Conservation (phyloP, 2,113 vertebrate genomes). For the Steatornis caripensis region DNA sequence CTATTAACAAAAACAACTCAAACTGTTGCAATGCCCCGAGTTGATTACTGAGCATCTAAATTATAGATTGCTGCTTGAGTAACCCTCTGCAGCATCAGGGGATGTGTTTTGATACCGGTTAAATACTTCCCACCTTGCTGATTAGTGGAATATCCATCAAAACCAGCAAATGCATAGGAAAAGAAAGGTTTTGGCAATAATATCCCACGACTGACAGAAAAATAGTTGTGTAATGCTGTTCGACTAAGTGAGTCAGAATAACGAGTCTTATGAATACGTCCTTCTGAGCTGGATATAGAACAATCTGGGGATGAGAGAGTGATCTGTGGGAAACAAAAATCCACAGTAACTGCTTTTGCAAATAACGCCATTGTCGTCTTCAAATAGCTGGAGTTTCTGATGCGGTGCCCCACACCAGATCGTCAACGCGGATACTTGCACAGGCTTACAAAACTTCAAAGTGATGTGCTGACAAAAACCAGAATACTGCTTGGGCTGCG, state of each 20-base stretch:
- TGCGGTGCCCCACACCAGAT: neutral
- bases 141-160: slow-evolving; percentile 70
- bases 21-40: slow-evolving; percentile 64
- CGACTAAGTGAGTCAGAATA: slow-evolving; percentile 58
- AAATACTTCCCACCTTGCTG: slow-evolving; percentile 59
- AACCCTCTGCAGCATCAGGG: slow-evolving; percentile 65
- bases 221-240: slow-evolving; percentile 69
- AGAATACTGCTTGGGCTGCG: neutral
- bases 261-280: slow-evolving; percentile 54
- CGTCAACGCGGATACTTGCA: neutral
- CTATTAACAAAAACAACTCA: slow-evolving; percentile 82
- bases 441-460: neutral
- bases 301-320: neutral
- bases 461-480: neutral
- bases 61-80: slow-evolving; percentile 72
- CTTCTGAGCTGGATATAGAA: slow-evolving; percentile 48
- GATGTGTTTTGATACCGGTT: slow-evolving; percentile 65
- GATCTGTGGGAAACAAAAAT: neutral
- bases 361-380: neutral
- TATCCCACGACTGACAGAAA: slow-evolving; percentile 66
- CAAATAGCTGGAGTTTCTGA: neutral
- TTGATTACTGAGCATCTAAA: slow-evolving; percentile 62
- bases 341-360: neutral
- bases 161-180: slow-evolving; percentile 65
- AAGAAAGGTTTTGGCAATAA: slow-evolving; percentile 63